Evolutionary conservation across 2,113 vertebrate species (phyloP).

Genomic region (Phalacrocorax brasilianus): DNA sequence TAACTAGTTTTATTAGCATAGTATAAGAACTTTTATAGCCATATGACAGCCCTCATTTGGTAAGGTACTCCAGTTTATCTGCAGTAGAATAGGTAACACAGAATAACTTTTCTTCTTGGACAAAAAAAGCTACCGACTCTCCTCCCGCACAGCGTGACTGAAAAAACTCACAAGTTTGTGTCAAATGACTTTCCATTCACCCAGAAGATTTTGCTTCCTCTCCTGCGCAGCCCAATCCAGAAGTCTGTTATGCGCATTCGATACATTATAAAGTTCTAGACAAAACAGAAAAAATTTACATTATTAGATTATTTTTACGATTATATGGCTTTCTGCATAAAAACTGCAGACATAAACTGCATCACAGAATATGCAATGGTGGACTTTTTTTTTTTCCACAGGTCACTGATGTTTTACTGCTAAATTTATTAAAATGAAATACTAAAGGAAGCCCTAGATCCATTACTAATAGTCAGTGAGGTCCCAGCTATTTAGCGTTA

Average conservation of each 20-base stretch:
- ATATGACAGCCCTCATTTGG: not conserved
- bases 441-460: not conserved
- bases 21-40: not conserved
- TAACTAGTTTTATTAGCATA: not conserved
- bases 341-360: not conserved
- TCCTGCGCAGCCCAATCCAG: not conserved
- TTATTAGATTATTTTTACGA: not conserved
- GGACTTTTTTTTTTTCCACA: not conserved
- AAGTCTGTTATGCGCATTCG: not conserved
- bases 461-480: not conserved
- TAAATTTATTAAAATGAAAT: not conserved
- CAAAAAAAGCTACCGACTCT: not conserved
- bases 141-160: too few species aligned
- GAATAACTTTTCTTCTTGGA: not conserved
- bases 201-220: not conserved
- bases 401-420: not conserved
- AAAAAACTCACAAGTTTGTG: not conserved
- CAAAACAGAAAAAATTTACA: not conserved
- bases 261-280: not conserved
- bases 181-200: not conserved
- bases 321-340: not conserved
- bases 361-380: not conserved
- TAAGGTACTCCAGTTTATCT: not conserved
- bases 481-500: not conserved
- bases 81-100: not conserved